phyloP scores from a whole-genome alignment of 2,113 vertebrate genomes.

The Clarias gariepinus region DNA sequence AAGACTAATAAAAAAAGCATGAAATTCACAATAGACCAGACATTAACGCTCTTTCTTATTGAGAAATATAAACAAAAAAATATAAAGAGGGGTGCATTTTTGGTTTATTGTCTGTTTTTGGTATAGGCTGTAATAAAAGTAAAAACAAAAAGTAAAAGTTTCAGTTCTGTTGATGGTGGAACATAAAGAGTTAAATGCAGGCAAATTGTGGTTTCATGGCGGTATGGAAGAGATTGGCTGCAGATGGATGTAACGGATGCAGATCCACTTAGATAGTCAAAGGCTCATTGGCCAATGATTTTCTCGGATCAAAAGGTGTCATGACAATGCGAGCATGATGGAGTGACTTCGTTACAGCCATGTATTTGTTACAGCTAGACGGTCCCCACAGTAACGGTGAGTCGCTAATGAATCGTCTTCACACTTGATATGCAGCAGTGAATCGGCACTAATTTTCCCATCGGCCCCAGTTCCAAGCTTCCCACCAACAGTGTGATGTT shows the following conservation, averaged over 20 bases:
- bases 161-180: background rate
- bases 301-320: constrained; percentile 62
- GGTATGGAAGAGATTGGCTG: constrained; percentile 70
- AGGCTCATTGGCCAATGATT: constrained; percentile 63
- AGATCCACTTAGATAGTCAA: constrained; percentile 68
- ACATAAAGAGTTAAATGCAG: constrained; percentile 60
- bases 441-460: constrained; percentile 70
- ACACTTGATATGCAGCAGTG: constrained; percentile 49
- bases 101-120: background rate
- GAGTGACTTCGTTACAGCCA: constrained; percentile 28
- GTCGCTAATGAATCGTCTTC: constrained; percentile 60
- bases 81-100: background rate
- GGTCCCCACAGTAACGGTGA: constrained; percentile 54
- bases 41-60: background rate
- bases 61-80: background rate
- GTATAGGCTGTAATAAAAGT: background rate
- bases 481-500: constrained; percentile 57
- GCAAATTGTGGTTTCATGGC: constrained; percentile 60
- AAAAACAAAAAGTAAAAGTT: background rate
- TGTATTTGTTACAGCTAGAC: constrained; percentile 50
- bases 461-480: constrained; percentile 62
- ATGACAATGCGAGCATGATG: constrained; percentile 59
- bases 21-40: background rate
- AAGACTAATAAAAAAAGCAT: background rate
- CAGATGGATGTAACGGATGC: constrained; percentile 64